phyloP scores from a whole-genome alignment of 2,113 vertebrate species.

The Microtus pennsylvanicus region DNA sequence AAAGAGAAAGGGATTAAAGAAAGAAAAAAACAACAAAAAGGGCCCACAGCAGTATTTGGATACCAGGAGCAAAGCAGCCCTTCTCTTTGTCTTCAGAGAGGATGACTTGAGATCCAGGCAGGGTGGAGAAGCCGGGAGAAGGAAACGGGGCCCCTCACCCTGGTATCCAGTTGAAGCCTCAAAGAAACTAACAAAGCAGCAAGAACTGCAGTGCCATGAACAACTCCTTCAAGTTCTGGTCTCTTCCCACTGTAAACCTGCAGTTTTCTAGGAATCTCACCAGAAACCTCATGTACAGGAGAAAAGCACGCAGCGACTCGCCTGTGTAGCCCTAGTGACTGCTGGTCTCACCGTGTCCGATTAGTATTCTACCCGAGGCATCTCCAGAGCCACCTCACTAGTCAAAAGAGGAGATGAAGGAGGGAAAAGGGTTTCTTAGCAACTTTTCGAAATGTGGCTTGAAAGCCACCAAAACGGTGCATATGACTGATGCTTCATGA shows the following conservation, averaged over 20 bases:
- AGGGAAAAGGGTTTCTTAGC: background rate
- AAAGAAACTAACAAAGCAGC: background rate
- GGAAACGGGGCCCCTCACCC: background rate
- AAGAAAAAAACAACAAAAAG: background rate
- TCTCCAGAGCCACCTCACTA: background rate
- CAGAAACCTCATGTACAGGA: background rate
- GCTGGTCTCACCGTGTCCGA: background rate
- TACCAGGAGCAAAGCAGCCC: background rate
- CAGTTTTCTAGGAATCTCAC: background rate
- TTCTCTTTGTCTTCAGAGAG: background rate
- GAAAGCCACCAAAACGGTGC: background rate
- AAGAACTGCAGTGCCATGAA: background rate
- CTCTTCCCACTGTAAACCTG: background rate
- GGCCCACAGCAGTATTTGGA: background rate
- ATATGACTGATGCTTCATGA: background rate
- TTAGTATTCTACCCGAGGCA: background rate
- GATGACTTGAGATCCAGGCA: background rate
- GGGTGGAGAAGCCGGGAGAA: background rate
- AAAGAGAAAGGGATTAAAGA: background rate
- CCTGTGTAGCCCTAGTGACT: too few species aligned
- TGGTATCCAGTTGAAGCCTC: background rate
- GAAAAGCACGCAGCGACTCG: background rate
- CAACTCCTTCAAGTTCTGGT: too few species aligned
- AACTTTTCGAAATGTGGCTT: background rate
- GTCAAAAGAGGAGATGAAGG: background rate